These are phyloP conservation scores for Pyrrhosoma nymphula DNA, from an alignment of 2,888 invertebrate species.

Conservation along the genomic window DNA sequence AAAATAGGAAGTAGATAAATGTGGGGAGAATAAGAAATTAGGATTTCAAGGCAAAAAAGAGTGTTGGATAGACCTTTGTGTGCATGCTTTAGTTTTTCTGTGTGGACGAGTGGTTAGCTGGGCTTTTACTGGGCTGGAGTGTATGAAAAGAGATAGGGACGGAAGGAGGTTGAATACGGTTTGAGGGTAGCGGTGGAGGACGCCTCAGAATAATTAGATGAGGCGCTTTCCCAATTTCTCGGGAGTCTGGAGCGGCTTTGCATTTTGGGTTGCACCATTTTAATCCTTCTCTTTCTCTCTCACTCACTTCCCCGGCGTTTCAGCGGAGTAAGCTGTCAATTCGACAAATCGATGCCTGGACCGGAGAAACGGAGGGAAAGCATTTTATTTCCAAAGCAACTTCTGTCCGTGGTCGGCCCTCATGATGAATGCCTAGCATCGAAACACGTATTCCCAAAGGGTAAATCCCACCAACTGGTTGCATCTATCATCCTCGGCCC, in stretches of 20 bases:
- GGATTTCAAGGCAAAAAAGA: too few relatives aligned
- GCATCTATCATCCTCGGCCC: too few relatives aligned
- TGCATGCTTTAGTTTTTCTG: too few relatives aligned
- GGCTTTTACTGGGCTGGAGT: too few relatives aligned
- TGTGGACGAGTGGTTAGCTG: too few relatives aligned
- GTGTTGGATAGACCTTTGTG: too few relatives aligned
- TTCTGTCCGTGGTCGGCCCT: background rate
- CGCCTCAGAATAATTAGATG: conserved; percentile 29
- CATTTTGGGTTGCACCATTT: background rate
- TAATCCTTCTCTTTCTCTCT: background rate
- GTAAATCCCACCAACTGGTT: too few relatives aligned
- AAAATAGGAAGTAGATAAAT: too few relatives aligned
- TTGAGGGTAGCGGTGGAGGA: background rate
- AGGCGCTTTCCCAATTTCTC: background rate
- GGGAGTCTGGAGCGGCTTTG: conserved; percentile 11
- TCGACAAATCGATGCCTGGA: background rate
- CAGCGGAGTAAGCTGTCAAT: background rate
- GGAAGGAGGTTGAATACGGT: background rate
- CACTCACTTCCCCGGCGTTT: background rate
- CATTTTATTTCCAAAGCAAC: background rate
- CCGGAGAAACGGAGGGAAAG: background rate
- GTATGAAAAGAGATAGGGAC: background rate
- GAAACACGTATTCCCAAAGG: too few relatives aligned
- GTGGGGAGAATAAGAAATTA: too few relatives aligned
- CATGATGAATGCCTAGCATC: background rate